These are phyloP conservation scores for Anthoscopus minutus DNA, from an alignment of 2,113 vertebrate species.

Conservation along the genomic window DNA sequence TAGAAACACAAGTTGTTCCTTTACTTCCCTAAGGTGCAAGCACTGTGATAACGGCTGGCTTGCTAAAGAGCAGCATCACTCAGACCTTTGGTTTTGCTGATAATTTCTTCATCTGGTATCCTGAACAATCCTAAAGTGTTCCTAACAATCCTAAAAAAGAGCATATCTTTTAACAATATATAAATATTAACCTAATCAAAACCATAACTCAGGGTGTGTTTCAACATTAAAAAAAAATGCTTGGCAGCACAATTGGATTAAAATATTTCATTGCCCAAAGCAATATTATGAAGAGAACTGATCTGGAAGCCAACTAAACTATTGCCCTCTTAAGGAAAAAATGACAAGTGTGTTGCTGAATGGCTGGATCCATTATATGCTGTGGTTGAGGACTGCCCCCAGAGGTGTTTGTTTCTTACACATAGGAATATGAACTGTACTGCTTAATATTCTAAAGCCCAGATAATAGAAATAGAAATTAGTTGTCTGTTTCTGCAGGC, in stretches of 20 bases:
- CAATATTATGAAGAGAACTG: neutral
- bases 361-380: neutral
- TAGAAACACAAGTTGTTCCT: neutral
- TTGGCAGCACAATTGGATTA: neutral
- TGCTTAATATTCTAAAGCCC: neutral
- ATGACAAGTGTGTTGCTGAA: fast-evolving
- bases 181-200: neutral
- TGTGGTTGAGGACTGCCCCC: neutral
- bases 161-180: neutral
- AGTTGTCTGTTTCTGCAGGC: neutral
- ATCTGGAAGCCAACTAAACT: neutral
- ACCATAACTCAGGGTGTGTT: neutral
- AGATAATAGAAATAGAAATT: neutral
- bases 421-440: neutral
- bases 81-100: neutral
- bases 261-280: neutral
- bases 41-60: neutral
- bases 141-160: too few relatives aligned
- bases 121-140: neutral
- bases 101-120: neutral
- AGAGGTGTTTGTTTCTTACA: neutral
- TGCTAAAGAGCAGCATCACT: neutral
- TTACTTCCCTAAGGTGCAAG: neutral
- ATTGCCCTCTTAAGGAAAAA: neutral
- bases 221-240: neutral